Conservation (phyloP, 1,140 invertebrate species). For the Pseudomyrmex sp. region DNA sequence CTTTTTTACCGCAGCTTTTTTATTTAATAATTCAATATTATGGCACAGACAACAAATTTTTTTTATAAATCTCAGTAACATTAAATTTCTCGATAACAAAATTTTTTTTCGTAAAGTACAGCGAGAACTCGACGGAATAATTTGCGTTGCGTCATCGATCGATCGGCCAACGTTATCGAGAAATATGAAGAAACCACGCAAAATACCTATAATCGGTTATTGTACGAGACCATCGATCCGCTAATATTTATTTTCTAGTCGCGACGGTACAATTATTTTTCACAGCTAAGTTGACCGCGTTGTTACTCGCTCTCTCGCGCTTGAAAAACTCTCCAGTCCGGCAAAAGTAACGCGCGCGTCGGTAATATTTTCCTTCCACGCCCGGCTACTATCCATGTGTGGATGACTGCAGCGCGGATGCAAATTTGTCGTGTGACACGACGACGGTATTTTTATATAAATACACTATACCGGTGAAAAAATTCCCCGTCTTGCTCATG, state of each 20-base stretch:
- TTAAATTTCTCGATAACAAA: too few relatives aligned
- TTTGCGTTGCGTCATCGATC: neutral
- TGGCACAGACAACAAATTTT: too few relatives aligned
- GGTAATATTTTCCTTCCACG: slow-evolving; percentile 57
- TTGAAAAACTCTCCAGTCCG: slow-evolving; percentile 6
- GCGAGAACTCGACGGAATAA: neutral
- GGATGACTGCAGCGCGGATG: slow-evolving; percentile 44
- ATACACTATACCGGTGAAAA: neutral
- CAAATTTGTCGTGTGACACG: slow-evolving; percentile 60
- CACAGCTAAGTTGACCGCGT: slow-evolving; percentile 33
- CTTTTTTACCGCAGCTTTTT: too few relatives aligned
- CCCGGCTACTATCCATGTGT: slow-evolving; percentile 11
- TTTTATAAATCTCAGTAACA: too few relatives aligned
- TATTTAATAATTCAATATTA: too few relatives aligned
- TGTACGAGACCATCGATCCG: slow-evolving; percentile 7
- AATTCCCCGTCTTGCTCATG: too few relatives aligned
- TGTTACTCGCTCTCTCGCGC: slow-evolving; percentile 31
- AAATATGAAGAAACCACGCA: slow-evolving; percentile 28
- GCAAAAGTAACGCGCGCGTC: slow-evolving; percentile 40
- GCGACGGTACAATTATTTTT: slow-evolving; percentile 34
- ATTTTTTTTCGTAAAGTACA: too few relatives aligned
- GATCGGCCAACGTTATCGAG: slow-evolving; percentile 15
- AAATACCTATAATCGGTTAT: slow-evolving; percentile 37
- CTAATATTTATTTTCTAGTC: slow-evolving; percentile 41
- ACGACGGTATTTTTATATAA: slow-evolving; percentile 38